Percentiles rank a stretch among this genome's conserved stretches.
Conservation (phyloP, 2,113 vertebrate genomes). For the Vireo altiloquus region DNA sequence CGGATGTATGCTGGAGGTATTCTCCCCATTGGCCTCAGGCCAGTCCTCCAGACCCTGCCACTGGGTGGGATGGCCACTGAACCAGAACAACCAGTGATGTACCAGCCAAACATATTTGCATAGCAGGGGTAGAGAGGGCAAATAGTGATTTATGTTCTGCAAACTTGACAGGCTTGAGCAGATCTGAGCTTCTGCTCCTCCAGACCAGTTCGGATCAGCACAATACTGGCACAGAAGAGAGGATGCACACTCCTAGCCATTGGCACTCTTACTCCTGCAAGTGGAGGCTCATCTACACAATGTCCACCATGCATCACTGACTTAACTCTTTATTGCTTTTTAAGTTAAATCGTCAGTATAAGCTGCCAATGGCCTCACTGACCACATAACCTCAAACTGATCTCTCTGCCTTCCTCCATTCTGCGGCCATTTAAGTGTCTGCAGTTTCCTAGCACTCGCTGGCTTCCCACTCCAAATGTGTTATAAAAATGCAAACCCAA, state of each 20-base stretch:
- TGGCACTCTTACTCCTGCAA: background rate
- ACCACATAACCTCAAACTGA: background rate
- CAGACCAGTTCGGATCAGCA: background rate
- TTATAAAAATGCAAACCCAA: background rate
- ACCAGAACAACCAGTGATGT: background rate
- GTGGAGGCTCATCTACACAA: accelerated
- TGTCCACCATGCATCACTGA: background rate
- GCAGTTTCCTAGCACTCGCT: accelerated
- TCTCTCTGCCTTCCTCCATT: background rate
- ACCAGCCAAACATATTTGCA: background rate
- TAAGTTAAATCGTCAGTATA: background rate
- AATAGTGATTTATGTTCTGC: background rate
- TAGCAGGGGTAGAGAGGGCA: background rate
- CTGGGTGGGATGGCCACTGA: background rate
- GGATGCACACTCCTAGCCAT: background rate
- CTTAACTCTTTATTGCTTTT: background rate
- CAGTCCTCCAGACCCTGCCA: background rate
- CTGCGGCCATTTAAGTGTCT: background rate
- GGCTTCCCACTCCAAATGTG: background rate
- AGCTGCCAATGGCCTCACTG: background rate
- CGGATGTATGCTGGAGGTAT: background rate
- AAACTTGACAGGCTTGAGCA: background rate
- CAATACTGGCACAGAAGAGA: background rate
- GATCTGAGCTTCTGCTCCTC: background rate
- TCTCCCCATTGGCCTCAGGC: background rate